Evolutionary conservation across 2,113 vertebrate genomes (phyloP), one percentile per base, ranked within the genome.

Genomic region (Spizaetus ornatus): DNA sequence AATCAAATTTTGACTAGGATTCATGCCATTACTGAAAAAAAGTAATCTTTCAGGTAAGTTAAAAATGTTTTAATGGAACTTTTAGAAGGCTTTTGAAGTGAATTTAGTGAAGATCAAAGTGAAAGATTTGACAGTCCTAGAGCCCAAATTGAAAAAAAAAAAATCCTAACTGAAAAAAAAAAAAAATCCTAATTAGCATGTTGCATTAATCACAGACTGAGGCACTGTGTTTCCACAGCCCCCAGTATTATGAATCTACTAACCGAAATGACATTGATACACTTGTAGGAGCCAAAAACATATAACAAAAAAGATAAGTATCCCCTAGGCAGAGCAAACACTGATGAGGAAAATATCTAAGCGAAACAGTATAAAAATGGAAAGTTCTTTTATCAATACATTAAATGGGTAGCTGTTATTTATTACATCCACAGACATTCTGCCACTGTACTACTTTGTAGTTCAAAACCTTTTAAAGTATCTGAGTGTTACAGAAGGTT

Each of bases 181-280:
- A 21, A 32, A 16, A 66, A 43, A 52, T 88, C n/a, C 11, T 86
- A 86, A 97, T 91, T 48, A 92, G 52, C 52, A 53, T 26, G 73
- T 90, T 88, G 43, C 9, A 84, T 91, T 96, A 96, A 97, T 97
- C 85, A 97, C 62, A 43, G 90, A 73, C 25, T 91, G 83, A 97
- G 47, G 47, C 12, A 14, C 45, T 72, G 27, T 43, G 82, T 79
- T 96, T 95, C 62, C 65, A 59, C 32, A 93, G 66, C 32, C 21
- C 58, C 79, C 70, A 82, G 40, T 66, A 63, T 71, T 65, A 77
- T 31, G 69, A 86, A 85, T 94, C 48, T 85, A 52, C 59, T 62
- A 67, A 84, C 25, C 89, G 56, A 97, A 96, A 88, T 82, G n/a
- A 61, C 34, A 91, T 36, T 66, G n/a, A 89, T 83, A 78, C 29